Evolutionary conservation across 2,113 vertebrate genomes (phyloP).

Genomic region (Phylloscopus trochiloides): DNA sequence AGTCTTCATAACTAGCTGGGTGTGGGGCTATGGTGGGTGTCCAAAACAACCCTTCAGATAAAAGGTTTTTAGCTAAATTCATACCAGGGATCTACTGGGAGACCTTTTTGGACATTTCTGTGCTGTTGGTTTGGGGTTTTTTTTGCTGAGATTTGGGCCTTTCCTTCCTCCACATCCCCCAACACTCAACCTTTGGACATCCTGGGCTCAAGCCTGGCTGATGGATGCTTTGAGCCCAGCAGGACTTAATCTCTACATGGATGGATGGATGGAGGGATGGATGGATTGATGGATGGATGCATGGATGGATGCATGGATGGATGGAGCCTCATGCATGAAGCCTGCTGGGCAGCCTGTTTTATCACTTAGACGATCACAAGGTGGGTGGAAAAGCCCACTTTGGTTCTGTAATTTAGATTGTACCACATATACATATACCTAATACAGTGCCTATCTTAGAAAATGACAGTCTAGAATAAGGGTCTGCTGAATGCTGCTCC

Average conservation of each 20-base stretch:
- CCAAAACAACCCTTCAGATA: background rate
- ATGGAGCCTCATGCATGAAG: background rate
- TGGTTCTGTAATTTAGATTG: background rate
- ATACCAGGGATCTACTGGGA: background rate
- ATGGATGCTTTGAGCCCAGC: background rate
- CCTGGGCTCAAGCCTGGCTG: background rate
- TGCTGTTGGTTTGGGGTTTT: background rate
- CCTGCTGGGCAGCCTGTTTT: background rate
- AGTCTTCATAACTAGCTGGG: background rate
- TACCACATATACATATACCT: background rate
- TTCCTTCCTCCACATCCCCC: background rate
- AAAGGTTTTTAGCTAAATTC: background rate
- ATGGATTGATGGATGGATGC: rapidly evolving
- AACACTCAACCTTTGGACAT: background rate
- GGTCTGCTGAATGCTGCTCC: background rate
- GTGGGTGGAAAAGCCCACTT: background rate
- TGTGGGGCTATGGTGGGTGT: background rate
- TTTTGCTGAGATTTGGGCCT: background rate
- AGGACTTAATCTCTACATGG: background rate
- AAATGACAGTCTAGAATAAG: background rate
- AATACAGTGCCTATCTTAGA: background rate
- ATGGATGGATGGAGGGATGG: background rate
- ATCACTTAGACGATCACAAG: background rate
- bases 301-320: rapidly evolving
- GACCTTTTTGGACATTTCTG: background rate